These are phyloP conservation scores for Athalia circularis DNA, from an alignment of 2,888 invertebrate genomes.

Conservation along the genomic window DNA sequence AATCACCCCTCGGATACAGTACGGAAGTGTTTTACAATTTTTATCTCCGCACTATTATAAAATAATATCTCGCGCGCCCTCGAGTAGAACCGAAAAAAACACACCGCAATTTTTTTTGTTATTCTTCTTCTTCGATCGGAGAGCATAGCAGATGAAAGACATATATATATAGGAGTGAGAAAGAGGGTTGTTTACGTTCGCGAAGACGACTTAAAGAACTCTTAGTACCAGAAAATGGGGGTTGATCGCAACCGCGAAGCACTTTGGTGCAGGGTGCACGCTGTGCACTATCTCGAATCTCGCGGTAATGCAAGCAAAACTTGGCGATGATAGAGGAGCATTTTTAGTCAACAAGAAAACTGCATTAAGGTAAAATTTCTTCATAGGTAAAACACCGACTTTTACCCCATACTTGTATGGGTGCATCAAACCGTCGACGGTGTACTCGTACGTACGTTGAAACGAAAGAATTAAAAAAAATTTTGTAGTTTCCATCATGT, in stretches of 20 bases:
- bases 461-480: neutral
- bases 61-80: no score
- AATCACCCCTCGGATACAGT: no score
- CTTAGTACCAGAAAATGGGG: neutral
- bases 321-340: constrained; percentile 11
- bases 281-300: neutral
- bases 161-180: no score
- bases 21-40: no score
- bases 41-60: no score
- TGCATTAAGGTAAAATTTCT: constrained; percentile 64
- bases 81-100: no score
- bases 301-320: constrained; percentile 26
- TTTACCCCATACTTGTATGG: no score
- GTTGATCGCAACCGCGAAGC: neutral
- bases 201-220: neutral
- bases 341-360: constrained; percentile 62
- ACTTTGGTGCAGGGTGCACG: constrained; percentile 27
- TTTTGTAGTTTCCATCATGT: constrained; percentile 3
- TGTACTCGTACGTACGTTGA: neutral
- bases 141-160: no score
- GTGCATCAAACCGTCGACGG: neutral
- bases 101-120: no score
- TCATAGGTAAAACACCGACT: neutral
- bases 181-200: neutral
- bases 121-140: no score